These are phyloP conservation scores for Chloroclysta siterata DNA, from an alignment of 2,888 invertebrate genomes.

Conservation along the genomic window DNA sequence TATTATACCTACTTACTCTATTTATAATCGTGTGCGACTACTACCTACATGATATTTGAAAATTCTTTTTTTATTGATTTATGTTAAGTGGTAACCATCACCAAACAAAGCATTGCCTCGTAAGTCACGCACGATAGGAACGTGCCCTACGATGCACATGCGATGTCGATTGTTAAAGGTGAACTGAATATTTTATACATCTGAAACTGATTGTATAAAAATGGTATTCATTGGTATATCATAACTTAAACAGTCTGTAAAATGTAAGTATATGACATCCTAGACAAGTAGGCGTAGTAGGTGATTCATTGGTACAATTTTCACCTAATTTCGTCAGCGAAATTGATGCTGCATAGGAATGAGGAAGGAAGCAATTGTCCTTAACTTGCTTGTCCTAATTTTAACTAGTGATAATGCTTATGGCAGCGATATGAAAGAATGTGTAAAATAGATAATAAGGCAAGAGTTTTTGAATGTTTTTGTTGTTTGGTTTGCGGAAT, in stretches of 20 bases:
- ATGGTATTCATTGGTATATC: too few species aligned
- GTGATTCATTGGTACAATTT: constrained; percentile 28
- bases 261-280: background rate
- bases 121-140: too few species aligned
- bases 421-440: constrained; percentile 20
- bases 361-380: constrained; percentile 42
- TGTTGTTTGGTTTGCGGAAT: background rate
- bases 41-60: background rate
- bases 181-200: too few species aligned
- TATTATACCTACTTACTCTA: too few species aligned
- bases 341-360: constrained; percentile 38
- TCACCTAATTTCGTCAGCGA: constrained; percentile 29
- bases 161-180: too few species aligned
- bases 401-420: constrained; percentile 25
- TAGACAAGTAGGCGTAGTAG: background rate
- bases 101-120: too few species aligned
- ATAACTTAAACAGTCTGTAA: too few species aligned
- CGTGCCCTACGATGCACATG: too few species aligned
- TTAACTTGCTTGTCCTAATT: constrained; percentile 38
- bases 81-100: too few species aligned
- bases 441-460: constrained; percentile 2
- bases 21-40: background rate
- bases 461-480: background rate
- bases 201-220: too few species aligned
- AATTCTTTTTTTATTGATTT: too few species aligned